Percentiles rank a stretch among this genome's conserved stretches.
Conservation (phyloP, 2,888 invertebrate genomes). For the Myopa tessellatipennis region DNA sequence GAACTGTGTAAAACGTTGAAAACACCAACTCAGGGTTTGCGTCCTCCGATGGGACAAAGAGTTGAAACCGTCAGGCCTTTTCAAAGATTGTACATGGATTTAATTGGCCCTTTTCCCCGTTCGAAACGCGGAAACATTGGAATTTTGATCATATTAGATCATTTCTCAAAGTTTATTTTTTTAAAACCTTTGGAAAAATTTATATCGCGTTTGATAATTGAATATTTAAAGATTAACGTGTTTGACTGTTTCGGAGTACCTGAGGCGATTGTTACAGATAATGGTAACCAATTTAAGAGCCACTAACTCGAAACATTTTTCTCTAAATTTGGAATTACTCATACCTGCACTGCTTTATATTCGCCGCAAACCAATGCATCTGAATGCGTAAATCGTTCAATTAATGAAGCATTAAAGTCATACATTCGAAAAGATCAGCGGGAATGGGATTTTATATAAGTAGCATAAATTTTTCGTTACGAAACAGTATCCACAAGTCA, state of each 20-base stretch:
- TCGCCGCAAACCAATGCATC: slow-evolving; percentile 39
- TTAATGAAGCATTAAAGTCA: slow-evolving; percentile 23
- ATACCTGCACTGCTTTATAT: slow-evolving; percentile 39
- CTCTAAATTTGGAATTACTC: slow-evolving; percentile 19
- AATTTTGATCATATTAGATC: too few species aligned
- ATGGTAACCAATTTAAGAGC: slow-evolving; percentile 34
- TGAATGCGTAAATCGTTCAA: not conserved
- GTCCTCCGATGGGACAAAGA: slow-evolving; percentile 15
- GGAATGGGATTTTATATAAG: slow-evolving; percentile 36
- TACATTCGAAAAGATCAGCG: slow-evolving; percentile 35
- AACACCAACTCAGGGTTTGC: not conserved
- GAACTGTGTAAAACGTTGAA: slow-evolving; percentile 3
- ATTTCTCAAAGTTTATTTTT: too few species aligned
- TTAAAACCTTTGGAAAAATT: not conserved
- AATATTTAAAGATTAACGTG: slow-evolving; percentile 12
- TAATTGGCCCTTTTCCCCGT: not conserved
- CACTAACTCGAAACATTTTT: slow-evolving; percentile 31
- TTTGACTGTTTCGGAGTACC: slow-evolving; percentile 5
- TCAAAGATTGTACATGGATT: slow-evolving; percentile 11
- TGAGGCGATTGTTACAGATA: slow-evolving; percentile 7
- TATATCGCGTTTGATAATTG: not conserved
- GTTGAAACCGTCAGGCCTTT: slow-evolving; percentile 2
- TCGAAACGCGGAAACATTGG: too few species aligned
- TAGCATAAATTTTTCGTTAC: slow-evolving; percentile 35
- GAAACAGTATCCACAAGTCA: slow-evolving; percentile 35